Evolutionary conservation across 1,140 invertebrate genomes (phyloP).

Genomic region (Drosophila funebris): DNA sequence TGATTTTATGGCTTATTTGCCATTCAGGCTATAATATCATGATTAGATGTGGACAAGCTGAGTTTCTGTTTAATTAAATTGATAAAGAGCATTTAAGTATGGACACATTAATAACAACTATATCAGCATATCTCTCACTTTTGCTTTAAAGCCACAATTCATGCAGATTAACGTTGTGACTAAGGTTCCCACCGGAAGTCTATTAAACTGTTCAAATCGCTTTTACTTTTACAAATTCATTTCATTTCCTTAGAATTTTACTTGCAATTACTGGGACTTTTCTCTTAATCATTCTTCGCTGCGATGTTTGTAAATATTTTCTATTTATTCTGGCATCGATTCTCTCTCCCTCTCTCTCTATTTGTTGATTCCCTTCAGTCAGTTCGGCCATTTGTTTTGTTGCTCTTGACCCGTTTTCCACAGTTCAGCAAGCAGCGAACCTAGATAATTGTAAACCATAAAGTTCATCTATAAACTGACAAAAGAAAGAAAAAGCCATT

Average conservation of each 20-base stretch:
- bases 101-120: neutral
- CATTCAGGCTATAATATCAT: neutral
- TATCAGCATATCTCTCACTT: neutral
- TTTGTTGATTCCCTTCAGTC: neutral
- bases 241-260: neutral
- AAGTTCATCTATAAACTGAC: constrained; percentile 16
- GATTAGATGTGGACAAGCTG: constrained; percentile 18
- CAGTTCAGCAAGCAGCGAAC: constrained; percentile 39
- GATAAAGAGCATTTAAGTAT: constrained; percentile 19
- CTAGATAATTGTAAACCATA: constrained; percentile 23
- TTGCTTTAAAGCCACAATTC: constrained; percentile 7
- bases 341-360: neutral
- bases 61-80: constrained; percentile 1
- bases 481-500: constrained; percentile 9
- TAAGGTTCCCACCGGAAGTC: neutral
- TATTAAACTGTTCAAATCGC: neutral
- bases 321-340: neutral
- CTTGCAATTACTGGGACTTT: neutral
- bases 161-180: neutral
- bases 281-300: neutral
- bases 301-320: neutral
- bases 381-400: constrained; percentile 2
- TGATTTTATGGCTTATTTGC: constrained; percentile 11
- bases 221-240: too few relatives aligned
- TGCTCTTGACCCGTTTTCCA: constrained; percentile 46